Conservation (phyloP, 2,888 invertebrate species). For the Pammene aurita region DNA sequence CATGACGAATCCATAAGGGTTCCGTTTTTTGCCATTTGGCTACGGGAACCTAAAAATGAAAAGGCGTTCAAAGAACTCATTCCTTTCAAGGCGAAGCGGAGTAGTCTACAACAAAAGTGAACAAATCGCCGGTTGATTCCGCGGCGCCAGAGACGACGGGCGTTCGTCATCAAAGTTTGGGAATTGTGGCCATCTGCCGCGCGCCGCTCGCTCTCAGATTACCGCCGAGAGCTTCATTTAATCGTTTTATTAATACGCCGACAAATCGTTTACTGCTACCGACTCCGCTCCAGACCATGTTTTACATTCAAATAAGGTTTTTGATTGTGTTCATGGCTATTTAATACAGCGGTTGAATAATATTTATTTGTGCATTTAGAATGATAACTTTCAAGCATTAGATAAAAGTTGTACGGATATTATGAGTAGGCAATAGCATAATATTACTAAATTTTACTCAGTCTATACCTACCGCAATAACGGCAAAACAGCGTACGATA, state of each 20-base stretch:
- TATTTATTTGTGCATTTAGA: conserved; percentile 1
- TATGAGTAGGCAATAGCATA: too few species aligned
- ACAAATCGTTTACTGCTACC: conserved; percentile 79
- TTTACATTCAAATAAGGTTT: conserved; percentile 47
- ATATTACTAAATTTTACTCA: too few species aligned
- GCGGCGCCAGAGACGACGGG: conserved; percentile 62
- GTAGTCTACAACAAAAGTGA: conserved; percentile 68
- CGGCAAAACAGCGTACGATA: too few species aligned
- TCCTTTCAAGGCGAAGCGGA: conserved; percentile 57
- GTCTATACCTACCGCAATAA: too few species aligned
- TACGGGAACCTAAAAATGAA: background rate
- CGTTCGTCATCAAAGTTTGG: conserved; percentile 80
- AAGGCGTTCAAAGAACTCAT: conserved; percentile 51
- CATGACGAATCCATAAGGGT: too few species aligned
- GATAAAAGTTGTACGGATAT: too few species aligned
- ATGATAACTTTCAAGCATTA: background rate
- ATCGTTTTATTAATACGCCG: conserved; percentile 83
- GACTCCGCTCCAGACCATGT: conserved; percentile 60
- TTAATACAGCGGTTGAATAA: conserved; percentile 31
- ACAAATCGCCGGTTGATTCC: conserved; percentile 65
- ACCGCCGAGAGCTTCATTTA: conserved; percentile 80
- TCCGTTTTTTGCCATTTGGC: background rate
- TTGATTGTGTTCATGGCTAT: conserved; percentile 31
- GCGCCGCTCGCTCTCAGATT: conserved; percentile 76
- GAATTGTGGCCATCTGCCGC: conserved; percentile 81